Percentiles rank a stretch among this genome's conserved stretches.
Evolutionary conservation across 2,797 vertebrate genomes (phyloP).

Genomic region (Lithobates pipiens): DNA sequence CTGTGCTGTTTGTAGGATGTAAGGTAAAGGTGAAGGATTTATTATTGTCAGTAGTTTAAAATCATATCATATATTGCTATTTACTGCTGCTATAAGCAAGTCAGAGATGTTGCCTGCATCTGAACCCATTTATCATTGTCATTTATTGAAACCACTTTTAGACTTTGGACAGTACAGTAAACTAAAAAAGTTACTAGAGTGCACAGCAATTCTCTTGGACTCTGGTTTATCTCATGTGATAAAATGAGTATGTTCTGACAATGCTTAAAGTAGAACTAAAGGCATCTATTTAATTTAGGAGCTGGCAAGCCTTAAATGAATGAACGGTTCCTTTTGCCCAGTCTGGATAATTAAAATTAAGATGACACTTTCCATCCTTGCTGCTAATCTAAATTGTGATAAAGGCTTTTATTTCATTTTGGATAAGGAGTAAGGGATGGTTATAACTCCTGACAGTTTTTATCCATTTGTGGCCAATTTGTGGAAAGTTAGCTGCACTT

Average conservation of each 20-base stretch:
- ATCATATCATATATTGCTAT: neutral
- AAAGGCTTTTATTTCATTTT: too few species aligned
- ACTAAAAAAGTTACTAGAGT: neutral
- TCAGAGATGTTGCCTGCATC: neutral
- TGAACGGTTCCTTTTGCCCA: too few species aligned
- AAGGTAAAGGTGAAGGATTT: neutral
- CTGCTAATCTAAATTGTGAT: too few species aligned
- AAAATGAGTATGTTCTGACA: neutral
- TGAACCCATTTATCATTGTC: neutral
- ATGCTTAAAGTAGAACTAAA: too few species aligned
- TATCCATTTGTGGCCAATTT: too few species aligned
- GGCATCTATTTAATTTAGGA: too few species aligned
- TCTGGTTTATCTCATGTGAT: neutral
- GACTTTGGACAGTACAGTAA: neutral
- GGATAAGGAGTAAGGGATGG: too few species aligned
- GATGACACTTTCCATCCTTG: too few species aligned
- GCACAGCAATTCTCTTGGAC: neutral
- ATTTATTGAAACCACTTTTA: neutral
- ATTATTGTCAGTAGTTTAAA: neutral
- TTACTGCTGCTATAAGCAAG: neutral
- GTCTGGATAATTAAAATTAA: too few species aligned
- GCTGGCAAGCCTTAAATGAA: too few species aligned
- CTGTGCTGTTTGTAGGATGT: neutral
- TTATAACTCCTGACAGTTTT: too few species aligned
- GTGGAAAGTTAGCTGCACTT: too few species aligned